Evolutionary conservation across 2,113 vertebrate genomes (phyloP).

Genomic region (Heteronetta atricapilla): DNA sequence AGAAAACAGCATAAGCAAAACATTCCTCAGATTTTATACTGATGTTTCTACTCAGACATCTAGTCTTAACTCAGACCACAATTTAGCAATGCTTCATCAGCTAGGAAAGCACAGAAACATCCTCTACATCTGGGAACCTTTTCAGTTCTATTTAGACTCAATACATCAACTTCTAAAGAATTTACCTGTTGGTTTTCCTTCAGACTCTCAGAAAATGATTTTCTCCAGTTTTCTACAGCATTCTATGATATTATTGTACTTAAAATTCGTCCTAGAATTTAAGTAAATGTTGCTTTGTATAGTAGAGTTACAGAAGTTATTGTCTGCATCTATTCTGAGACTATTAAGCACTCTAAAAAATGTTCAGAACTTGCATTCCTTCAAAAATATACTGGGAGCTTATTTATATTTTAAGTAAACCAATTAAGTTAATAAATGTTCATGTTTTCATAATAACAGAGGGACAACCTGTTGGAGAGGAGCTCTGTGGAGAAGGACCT

Average conservation of each 20-base stretch:
- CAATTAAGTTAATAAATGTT: neutral
- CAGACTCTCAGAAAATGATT: neutral
- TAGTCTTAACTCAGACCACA: neutral
- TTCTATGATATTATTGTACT: neutral
- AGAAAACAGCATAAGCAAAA: neutral
- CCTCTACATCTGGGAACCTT: neutral
- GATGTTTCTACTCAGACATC: neutral
- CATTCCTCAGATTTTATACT: neutral
- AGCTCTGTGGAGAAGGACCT: too few relatives aligned
- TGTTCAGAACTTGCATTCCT: neutral
- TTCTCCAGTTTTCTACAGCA: neutral
- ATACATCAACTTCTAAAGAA: neutral
- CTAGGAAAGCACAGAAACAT: fast-evolving
- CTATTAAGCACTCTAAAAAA: neutral
- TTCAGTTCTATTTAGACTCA: neutral
- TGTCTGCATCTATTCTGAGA: neutral
- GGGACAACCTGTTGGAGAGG: too few relatives aligned
- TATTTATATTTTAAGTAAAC: neutral
- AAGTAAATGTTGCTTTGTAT: neutral
- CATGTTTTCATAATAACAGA: neutral
- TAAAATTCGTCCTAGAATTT: neutral
- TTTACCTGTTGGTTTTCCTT: neutral
- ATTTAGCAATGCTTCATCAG: neutral
- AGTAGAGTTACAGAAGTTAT: neutral
- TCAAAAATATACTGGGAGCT: neutral